Conservation (phyloP, 2,797 vertebrate species). For the Eremophila alpestris region DNA sequence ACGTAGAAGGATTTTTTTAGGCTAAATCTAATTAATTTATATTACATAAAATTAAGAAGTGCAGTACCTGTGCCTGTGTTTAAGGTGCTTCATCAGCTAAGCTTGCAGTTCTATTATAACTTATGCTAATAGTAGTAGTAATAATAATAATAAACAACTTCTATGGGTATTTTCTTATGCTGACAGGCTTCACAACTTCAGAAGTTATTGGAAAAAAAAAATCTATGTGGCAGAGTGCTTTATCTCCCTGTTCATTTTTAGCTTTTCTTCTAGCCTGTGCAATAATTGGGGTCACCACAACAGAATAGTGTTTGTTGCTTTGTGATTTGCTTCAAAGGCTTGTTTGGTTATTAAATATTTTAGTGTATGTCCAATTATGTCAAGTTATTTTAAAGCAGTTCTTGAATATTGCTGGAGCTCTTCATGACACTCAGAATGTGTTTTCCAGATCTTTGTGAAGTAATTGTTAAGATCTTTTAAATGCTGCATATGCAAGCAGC, state of each 20-base stretch:
- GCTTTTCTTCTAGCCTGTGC: constrained; percentile 9
- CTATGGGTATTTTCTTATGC: constrained; percentile 13
- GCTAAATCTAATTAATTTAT: neutral
- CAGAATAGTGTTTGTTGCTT: neutral
- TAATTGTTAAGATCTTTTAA: constrained; percentile 63
- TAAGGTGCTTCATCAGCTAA: neutral
- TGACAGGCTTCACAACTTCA: constrained; percentile 24
- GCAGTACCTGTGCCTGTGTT: neutral
- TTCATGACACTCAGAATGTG: constrained; percentile 25
- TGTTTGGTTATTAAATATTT: constrained; percentile 59
- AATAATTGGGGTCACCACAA: constrained; percentile 12
- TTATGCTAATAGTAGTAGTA: neutral
- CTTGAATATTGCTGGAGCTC: neutral
- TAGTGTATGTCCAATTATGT: constrained; percentile 49
- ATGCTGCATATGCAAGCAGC: constrained; percentile 43
- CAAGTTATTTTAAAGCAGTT: constrained; percentile 22
- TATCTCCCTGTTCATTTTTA: neutral
- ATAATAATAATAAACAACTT: neutral
- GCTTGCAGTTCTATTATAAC: neutral
- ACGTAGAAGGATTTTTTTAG: neutral
- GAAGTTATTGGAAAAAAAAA: constrained; percentile 15
- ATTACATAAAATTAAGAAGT: neutral
- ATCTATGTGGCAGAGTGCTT: neutral
- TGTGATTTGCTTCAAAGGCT: constrained; percentile 57
- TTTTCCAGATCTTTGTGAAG: constrained; percentile 56